These are phyloP conservation scores for Ophiothrix spiculata DNA, from an alignment of 35 echinoderm and acorn worm genomes.

Conservation along the genomic window DNA sequence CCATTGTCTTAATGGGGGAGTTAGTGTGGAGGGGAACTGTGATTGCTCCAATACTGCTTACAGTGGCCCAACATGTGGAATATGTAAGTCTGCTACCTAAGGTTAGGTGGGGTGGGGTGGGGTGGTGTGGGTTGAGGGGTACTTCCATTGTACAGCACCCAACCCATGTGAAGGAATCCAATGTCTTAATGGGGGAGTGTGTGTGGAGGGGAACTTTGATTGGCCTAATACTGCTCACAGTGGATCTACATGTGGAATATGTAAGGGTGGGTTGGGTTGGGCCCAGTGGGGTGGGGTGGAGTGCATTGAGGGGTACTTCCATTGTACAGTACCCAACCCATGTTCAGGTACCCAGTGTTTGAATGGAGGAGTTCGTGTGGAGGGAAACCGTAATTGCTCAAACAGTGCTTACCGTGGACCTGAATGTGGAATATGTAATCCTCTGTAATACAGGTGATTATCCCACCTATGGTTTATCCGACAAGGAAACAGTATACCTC, in stretches of 20 bases:
- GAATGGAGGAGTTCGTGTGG: slow-evolving; percentile 28
- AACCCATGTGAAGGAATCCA: slow-evolving; percentile 22
- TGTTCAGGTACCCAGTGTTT: slow-evolving; percentile 12
- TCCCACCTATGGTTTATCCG: no score
- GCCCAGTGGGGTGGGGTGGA: slow-evolving; percentile 12
- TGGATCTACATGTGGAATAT: slow-evolving; percentile 11
- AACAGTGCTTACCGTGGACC: slow-evolving; percentile 23
- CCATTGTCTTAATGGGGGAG: slow-evolving; percentile 28
- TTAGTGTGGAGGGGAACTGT: slow-evolving; percentile 16
- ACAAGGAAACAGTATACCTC: no score
- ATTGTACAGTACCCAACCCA: slow-evolving; percentile 28
- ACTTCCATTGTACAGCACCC: slow-evolving; percentile 21
- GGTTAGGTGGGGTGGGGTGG: slow-evolving; percentile 2
- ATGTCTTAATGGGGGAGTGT: slow-evolving; percentile 39
- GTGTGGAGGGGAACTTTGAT: slow-evolving; percentile 7
- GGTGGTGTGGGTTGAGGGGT: slow-evolving; percentile 27
- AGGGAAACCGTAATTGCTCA: slow-evolving; percentile 2
- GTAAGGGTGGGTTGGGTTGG: slow-evolving; percentile 25
- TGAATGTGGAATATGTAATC: slow-evolving; percentile 23
- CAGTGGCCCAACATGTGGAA: slow-evolving; percentile 10
- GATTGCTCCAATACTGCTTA: slow-evolving; percentile 24
- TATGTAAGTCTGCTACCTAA: slow-evolving; percentile 24
- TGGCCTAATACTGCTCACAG: slow-evolving; percentile 16
- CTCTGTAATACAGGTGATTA: no score
- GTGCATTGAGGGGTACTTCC: slow-evolving; percentile 17